Evolutionary conservation across 2,113 vertebrate species (phyloP), one percentile per base, ranked within the genome.

Genomic region (Polypterus bichir): DNA sequence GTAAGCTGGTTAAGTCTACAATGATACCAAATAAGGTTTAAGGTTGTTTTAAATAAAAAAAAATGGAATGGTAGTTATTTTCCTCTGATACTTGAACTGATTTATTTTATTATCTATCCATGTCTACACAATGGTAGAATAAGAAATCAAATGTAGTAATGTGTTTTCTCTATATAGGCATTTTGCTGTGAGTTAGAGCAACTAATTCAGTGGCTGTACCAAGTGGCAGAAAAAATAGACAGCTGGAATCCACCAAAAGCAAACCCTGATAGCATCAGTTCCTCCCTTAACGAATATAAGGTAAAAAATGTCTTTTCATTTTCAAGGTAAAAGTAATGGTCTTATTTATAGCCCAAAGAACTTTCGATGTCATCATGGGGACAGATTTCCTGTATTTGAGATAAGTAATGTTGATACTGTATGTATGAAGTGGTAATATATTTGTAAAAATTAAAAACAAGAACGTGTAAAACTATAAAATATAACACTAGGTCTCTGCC

Each of bases 101-200:
- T 27, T 27, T 27, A 27, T 27, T 27, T 27, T 27, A 27, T 27
- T 27, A 27, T 27, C 27, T 27, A 27, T 27, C 27, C 27, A 27
- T 27, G 27, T 55, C 10, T 55, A 55, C 54, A 11, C 1, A 55
- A 8, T 55, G 10, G 10, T 11, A 27, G 7, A 3, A 10, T n/a
- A 58, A 6, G 11, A 60, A 8, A 47, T n/a, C n/a, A 58, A 51
- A 27, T 27, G 9, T 67, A 61, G 47, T 6, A 10, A 48, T 49
- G 7, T 53, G 54, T 60, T 79, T 66, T 56, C 46, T 69, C 67
- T 61, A 71, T 66, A 47, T 71, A 98, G 95, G 72, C 74, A 9
- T 97, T 98, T 67, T 92, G 90, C 73, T 80, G 77, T 71, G 88
- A 91, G 68, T 81, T 98, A 64, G 82, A 91, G 64, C 81, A 91